Percentiles rank a stretch among this genome's conserved stretches.
Conservation (phyloP, 2,888 invertebrate genomes). For the Aspidiotus rigidus region DNA sequence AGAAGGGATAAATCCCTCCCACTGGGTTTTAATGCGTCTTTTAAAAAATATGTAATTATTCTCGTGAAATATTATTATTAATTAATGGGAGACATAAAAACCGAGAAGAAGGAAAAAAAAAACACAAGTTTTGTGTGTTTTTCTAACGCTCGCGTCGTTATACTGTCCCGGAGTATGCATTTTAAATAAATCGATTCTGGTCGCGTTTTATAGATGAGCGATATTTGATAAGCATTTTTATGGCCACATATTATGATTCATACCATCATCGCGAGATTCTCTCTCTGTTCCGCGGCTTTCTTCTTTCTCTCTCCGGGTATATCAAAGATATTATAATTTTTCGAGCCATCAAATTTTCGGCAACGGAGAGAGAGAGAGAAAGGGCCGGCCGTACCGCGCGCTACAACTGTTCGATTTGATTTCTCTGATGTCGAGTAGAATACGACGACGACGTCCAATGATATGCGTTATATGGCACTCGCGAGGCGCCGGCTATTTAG, state of each 20-base stretch:
- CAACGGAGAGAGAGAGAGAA: not conserved
- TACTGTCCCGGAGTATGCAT: conserved; percentile 21
- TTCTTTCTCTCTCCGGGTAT: not conserved
- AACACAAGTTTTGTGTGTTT: conserved; percentile 20
- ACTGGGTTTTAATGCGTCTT: conserved; percentile 32
- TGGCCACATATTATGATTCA: conserved; percentile 14
- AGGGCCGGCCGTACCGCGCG: not conserved
- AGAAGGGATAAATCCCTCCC: conserved; percentile 32
- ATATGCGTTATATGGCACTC: not conserved
- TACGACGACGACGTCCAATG: not conserved
- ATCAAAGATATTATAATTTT: conserved; percentile 1
- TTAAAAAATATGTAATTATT: conserved; percentile 31
- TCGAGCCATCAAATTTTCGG: conserved; percentile 4
- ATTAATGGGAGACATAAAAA: conserved; percentile 32
- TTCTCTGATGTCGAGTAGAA: not conserved
- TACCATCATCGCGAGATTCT: not conserved
- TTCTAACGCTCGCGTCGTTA: conserved; percentile 2
- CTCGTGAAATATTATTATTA: conserved; percentile 31
- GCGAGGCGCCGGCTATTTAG: conserved; percentile 2
- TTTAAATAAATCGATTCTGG: conserved; percentile 31
- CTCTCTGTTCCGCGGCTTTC: not conserved
- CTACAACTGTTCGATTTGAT: not conserved
- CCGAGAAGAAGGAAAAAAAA: not conserved
- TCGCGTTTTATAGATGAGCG: conserved; percentile 27
- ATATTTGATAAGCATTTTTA: conserved; percentile 32